A percentile compares a stretch with the other conserved stretches of the same genome.
These are phyloP conservation scores for Mesocentrotus franciscanus DNA, from an alignment of 53 echinoderm and acorn worm species.

Conservation along the genomic window DNA sequence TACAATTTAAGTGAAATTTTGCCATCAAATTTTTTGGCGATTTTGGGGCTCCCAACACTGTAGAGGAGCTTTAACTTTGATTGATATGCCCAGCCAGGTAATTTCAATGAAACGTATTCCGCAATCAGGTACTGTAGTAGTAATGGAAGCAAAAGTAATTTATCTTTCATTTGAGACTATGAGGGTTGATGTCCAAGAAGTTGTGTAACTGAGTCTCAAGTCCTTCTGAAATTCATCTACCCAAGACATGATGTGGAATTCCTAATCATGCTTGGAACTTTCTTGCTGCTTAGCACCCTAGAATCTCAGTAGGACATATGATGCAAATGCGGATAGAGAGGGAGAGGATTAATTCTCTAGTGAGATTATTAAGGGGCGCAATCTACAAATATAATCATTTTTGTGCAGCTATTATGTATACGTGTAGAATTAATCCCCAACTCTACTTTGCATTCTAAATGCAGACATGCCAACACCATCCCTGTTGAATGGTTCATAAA, in stretches of 20 bases:
- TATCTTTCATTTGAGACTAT: not conserved
- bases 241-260: not conserved
- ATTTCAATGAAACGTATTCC: not conserved
- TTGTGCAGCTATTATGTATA: too few relatives aligned
- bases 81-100: not conserved
- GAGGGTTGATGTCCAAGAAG: not conserved
- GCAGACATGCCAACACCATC: too few relatives aligned
- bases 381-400: too few relatives aligned
- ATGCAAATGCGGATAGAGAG: not conserved
- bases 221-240: not conserved
- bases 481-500: too few relatives aligned
- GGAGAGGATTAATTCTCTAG: not conserved
- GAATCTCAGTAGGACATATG: not conserved
- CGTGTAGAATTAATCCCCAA: too few relatives aligned
- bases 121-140: not conserved
- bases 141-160: not conserved
- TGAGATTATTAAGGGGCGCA: not conserved
- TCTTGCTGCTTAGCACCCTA: not conserved
- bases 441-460: too few relatives aligned
- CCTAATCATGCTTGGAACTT: not conserved
- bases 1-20: too few relatives aligned
- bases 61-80: not conserved
- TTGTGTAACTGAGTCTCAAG: not conserved
- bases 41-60: too few relatives aligned
- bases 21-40: too few relatives aligned